Evolutionary conservation across 2,797 vertebrate genomes (phyloP).

Genomic region (Neomorphus geoffroyi): DNA sequence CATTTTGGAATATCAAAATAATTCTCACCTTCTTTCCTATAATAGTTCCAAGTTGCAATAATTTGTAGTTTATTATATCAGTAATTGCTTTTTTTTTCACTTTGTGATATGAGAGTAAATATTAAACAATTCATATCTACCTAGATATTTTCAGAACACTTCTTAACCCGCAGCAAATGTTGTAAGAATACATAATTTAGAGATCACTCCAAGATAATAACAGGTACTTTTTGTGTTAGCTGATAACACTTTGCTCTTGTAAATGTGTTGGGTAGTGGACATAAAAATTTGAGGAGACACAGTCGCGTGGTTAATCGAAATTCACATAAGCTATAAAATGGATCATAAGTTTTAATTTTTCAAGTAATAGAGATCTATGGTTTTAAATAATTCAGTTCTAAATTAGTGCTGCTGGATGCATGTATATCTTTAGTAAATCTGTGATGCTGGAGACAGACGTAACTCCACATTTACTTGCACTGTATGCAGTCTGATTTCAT

Average conservation of each 20-base stretch:
- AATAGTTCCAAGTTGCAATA: neutral
- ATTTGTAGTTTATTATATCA: neutral
- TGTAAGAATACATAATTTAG: neutral
- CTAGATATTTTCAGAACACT: neutral
- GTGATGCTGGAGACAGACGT: neutral
- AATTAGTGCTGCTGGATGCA: accelerated
- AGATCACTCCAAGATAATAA: neutral
- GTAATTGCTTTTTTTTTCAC: neutral
- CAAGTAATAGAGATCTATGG: neutral
- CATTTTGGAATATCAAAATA: neutral
- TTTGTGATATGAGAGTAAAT: neutral
- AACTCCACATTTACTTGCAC: neutral
- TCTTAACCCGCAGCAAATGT: neutral
- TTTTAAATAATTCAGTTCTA: neutral
- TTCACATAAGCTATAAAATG: neutral
- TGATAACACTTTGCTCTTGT: neutral
- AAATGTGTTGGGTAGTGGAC: neutral
- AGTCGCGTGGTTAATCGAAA: neutral
- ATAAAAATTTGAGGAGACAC: neutral
- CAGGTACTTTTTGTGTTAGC: neutral
- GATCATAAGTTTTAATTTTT: neutral
- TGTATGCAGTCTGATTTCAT: neutral
- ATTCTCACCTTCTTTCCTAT: neutral
- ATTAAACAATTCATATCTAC: neutral
- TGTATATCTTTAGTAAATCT: neutral